Evolutionary conservation across 2,113 vertebrate species (phyloP).

Genomic region (Catharus bicknelli): DNA sequence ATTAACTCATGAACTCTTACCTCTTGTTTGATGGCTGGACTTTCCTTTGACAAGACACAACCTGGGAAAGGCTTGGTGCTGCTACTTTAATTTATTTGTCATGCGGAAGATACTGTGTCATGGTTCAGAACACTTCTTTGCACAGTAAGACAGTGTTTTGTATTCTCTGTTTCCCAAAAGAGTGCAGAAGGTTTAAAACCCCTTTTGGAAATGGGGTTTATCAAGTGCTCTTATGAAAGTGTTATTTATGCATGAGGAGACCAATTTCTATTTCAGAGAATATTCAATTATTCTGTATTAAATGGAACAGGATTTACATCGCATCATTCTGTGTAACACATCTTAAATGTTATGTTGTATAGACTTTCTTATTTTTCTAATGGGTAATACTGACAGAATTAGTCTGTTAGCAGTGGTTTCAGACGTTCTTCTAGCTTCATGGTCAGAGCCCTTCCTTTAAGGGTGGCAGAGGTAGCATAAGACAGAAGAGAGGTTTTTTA

Average conservation of each 20-base stretch:
- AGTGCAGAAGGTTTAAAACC: neutral
- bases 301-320: neutral
- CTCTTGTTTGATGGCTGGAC: neutral
- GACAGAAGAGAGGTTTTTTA: neutral
- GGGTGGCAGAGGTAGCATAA: neutral
- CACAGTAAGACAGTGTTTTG: neutral
- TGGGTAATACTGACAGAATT: neutral
- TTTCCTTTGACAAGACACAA: neutral
- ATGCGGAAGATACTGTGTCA: neutral
- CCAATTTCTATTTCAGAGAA: neutral
- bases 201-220: neutral
- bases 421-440: neutral
- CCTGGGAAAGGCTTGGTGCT: neutral
- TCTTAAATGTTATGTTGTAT: neutral
- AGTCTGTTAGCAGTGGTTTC: neutral
- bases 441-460: neutral
- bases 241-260: neutral
- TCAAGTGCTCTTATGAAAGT: neutral
- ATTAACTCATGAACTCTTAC: neutral
- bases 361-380: neutral
- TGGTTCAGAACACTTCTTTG: neutral
- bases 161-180: neutral
- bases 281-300: neutral
- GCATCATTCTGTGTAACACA: fast-evolving
- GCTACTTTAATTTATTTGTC: neutral